Percentiles rank a stretch among this genome's conserved stretches.
phyloP scores from a whole-genome alignment of 2,113 vertebrate species.

The Chloropsis cyanopogon region DNA sequence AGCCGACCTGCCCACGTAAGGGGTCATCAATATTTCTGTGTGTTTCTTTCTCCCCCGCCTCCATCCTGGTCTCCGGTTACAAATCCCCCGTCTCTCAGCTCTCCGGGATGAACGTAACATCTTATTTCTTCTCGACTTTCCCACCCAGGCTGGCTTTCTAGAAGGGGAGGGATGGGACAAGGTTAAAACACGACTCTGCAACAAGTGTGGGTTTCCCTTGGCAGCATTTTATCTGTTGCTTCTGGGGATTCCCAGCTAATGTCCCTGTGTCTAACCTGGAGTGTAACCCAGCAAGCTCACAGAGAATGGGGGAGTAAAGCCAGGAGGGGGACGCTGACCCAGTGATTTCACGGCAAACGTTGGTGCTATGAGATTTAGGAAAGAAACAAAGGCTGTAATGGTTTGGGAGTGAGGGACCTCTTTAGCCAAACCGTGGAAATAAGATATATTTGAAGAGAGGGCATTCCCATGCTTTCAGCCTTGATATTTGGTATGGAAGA shows the following conservation, averaged over 20 bases:
- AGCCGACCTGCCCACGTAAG: not conserved
- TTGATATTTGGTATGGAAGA: not conserved
- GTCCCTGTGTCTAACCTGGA: not conserved
- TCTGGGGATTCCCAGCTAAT: not conserved
- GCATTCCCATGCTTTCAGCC: conserved; percentile 24
- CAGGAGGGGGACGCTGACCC: not conserved
- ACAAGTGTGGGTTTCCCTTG: not conserved
- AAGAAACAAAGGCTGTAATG: conserved; percentile 36
- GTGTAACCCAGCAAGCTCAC: not conserved
- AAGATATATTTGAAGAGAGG: conserved; percentile 27
- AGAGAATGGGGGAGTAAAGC: not conserved
- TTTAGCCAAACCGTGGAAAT: conserved; percentile 37
- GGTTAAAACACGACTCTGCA: not conserved
- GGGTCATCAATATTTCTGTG: not conserved
- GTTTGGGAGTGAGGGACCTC: conserved; percentile 41
- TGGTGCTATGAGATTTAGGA: conserved; percentile 7
- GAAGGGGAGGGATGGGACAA: not conserved
- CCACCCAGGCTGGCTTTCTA: not conserved
- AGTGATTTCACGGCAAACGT: not conserved
- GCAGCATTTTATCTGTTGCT: not conserved
- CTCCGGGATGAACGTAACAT: not conserved
- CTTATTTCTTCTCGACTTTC: conserved; percentile 23
- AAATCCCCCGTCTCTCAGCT: conserved; percentile 1
- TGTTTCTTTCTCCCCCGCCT: not conserved
- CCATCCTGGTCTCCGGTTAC: not conserved